A percentile compares a stretch with the other conserved stretches of the same genome.
Conservation (phyloP, 2,113 vertebrate species). For the Antidorcas marsupialis region DNA sequence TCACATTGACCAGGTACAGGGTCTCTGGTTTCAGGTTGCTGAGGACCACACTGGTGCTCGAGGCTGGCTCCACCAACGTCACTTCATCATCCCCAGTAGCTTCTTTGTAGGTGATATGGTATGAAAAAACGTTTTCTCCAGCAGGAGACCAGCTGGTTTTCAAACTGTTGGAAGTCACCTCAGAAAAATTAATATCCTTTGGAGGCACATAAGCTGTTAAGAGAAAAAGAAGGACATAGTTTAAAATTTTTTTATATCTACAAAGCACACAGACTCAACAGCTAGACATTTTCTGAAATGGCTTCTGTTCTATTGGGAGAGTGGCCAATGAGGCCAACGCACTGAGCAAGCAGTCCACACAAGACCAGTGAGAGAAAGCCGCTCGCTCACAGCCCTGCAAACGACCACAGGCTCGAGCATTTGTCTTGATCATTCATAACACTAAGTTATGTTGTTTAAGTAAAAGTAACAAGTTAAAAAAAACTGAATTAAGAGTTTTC, state of each 20-base stretch:
- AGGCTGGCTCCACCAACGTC: constrained; percentile 87
- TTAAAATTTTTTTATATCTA: background rate
- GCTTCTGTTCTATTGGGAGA: background rate
- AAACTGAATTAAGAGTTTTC: background rate
- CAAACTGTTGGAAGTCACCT: constrained; percentile 89
- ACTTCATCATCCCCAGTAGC: constrained; percentile 80
- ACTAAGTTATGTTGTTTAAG: background rate
- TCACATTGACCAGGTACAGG: constrained; percentile 89
- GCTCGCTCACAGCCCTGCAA: background rate
- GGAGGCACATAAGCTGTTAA: constrained; percentile 86
- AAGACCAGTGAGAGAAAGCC: background rate
- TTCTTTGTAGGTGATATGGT: constrained; percentile 88
- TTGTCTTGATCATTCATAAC: background rate
- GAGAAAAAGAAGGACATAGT: background rate
- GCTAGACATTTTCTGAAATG: background rate
- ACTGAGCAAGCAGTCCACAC: background rate
- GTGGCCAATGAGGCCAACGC: background rate
- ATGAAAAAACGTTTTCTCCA: constrained; percentile 84
- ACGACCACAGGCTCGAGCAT: background rate
- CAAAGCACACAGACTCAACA: background rate
- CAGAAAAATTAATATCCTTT: constrained; percentile 88
- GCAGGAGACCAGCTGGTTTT: constrained; percentile 87
- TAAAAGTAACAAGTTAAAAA: background rate
- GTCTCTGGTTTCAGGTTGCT: constrained; percentile 90
- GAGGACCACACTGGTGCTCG: constrained; percentile 83